Percentiles rank a stretch among this genome's conserved stretches.
Conservation (phyloP, 2,797 vertebrate species). For the Allochrocebus solatus region DNA sequence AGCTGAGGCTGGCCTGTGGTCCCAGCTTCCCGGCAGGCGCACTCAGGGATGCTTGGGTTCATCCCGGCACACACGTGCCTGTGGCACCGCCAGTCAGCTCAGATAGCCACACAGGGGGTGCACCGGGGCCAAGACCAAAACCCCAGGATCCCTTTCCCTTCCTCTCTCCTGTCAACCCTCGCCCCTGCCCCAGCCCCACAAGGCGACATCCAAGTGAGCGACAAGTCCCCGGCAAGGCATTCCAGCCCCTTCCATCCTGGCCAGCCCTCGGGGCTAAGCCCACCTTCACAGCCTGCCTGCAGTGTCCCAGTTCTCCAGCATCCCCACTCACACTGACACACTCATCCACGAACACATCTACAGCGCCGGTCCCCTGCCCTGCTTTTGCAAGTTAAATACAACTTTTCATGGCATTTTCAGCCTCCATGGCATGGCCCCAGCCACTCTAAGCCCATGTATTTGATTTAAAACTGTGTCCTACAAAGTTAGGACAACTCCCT, state of each 20-base stretch:
- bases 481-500: too few species aligned
- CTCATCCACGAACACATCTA: background rate
- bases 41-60: background rate
- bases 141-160: background rate
- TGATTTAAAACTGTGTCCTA: background rate
- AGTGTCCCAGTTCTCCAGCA: background rate
- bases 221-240: background rate
- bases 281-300: rapidly evolving
- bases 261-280: background rate
- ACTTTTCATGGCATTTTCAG: background rate
- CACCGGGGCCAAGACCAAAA: background rate
- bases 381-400: background rate
- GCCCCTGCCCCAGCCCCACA: too few species aligned
- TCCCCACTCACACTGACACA: background rate
- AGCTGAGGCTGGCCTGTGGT: background rate
- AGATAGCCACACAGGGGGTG: background rate
- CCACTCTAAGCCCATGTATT: background rate
- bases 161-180: background rate
- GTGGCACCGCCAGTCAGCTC: background rate
- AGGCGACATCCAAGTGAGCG: too few species aligned
- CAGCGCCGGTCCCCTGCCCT: background rate
- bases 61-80: background rate
- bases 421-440: background rate
- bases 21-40: background rate
- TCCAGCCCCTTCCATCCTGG: background rate